phyloP scores from a whole-genome alignment of 2,888 invertebrate species.

The Sphinx pinastri region DNA sequence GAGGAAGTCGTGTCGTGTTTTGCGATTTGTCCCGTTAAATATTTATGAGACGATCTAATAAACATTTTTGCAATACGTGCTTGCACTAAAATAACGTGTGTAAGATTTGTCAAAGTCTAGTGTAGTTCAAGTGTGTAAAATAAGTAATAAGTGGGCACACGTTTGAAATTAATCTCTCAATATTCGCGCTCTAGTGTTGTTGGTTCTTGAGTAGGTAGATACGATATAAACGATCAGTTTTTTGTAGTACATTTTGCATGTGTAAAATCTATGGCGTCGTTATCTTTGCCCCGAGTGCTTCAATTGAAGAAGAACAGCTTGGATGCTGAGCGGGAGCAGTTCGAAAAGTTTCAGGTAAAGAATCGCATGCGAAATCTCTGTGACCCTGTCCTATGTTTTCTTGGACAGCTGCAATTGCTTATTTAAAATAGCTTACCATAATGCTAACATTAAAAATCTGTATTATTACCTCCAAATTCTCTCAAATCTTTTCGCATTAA shows the following conservation, averaged over 20 bases:
- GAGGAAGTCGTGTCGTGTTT: background rate
- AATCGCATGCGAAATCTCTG: background rate
- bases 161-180: constrained; percentile 14
- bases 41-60: constrained; percentile 13
- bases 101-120: background rate
- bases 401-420: background rate
- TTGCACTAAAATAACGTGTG: background rate
- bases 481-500: background rate
- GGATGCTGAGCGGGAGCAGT: constrained; percentile 91
- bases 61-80: background rate
- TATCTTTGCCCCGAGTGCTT: constrained; percentile 88
- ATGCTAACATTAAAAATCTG: background rate
- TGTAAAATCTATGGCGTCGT: constrained; percentile 86
- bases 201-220: constrained; percentile 34
- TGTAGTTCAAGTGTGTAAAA: background rate
- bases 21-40: background rate
- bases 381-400: background rate
- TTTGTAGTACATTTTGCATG: constrained; percentile 60
- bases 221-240: constrained; percentile 36
- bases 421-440: background rate
- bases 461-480: background rate
- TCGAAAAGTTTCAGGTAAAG: constrained; percentile 92
- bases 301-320: constrained; percentile 90
- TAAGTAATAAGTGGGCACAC: background rate
- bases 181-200: constrained; percentile 36